Conservation (phyloP, 2,113 vertebrate genomes). For the Mus spicilegus region DNA sequence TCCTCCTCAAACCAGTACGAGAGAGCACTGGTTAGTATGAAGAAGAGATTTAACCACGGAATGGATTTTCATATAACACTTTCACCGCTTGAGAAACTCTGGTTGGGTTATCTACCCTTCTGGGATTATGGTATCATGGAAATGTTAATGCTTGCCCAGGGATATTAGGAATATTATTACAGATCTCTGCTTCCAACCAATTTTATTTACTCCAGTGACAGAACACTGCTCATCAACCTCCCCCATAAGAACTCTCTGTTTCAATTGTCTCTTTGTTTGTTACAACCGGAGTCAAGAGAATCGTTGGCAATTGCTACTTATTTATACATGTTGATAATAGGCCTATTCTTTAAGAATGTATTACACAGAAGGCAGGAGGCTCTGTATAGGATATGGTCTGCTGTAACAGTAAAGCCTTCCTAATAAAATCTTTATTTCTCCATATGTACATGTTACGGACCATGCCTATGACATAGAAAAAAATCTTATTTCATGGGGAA, state of each 20-base stretch:
- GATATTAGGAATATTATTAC: background rate
- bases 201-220: background rate
- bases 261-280: background rate
- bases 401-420: background rate
- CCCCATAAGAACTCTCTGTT: background rate
- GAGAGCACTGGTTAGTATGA: background rate
- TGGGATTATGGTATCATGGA: background rate
- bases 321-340: background rate
- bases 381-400: background rate
- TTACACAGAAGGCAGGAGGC: background rate
- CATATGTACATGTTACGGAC: background rate
- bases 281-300: slow-evolving; percentile 4
- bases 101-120: background rate
- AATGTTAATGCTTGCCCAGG: background rate
- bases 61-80: background rate
- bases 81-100: background rate
- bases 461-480: background rate
- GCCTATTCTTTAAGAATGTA: background rate
- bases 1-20: background rate
- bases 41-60: background rate
- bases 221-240: background rate
- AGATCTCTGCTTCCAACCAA: background rate
- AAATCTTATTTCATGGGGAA: slow-evolving; percentile 26
- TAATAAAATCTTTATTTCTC: background rate
- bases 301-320: background rate